These are phyloP conservation scores for Drosophila varians DNA, from an alignment of 1,140 invertebrate species.

Conservation along the genomic window DNA sequence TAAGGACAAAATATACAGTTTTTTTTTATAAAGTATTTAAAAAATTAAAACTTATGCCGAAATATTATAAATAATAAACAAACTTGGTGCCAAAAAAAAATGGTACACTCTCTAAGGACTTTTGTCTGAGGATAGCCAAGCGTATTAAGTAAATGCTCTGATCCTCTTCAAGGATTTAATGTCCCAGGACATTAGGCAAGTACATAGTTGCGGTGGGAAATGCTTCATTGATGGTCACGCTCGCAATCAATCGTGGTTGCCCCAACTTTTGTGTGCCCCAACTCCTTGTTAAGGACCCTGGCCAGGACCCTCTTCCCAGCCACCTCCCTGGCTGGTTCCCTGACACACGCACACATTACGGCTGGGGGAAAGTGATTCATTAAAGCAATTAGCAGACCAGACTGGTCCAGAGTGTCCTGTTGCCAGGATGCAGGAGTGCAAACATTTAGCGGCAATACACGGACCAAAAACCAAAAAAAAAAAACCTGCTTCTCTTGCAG, in stretches of 20 bases:
- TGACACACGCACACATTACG: background rate
- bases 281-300: background rate
- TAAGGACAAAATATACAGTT: too few species aligned
- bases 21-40: too few species aligned
- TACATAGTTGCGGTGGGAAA: background rate
- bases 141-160: background rate
- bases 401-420: background rate
- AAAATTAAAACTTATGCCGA: too few species aligned
- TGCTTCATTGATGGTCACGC: conserved; percentile 12
- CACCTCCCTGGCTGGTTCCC: too few species aligned
- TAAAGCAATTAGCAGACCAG: conserved; percentile 60
- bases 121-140: too few species aligned
- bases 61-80: too few species aligned
- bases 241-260: conserved; percentile 36
- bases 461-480: too few species aligned
- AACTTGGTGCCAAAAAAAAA: too few species aligned
- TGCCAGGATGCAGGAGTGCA: conserved; percentile 6
- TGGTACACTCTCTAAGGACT: too few species aligned
- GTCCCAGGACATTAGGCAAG: background rate
- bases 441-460: conserved; percentile 28
- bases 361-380: conserved; percentile 57
- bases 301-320: background rate
- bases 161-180: background rate
- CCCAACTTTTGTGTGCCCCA: conserved; percentile 10
- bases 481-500: conserved; percentile 50